A percentile compares a stretch with the other conserved stretches of the same genome.
Evolutionary conservation across 2,113 vertebrate species (phyloP).

Genomic region (Macaca nemestrina): DNA sequence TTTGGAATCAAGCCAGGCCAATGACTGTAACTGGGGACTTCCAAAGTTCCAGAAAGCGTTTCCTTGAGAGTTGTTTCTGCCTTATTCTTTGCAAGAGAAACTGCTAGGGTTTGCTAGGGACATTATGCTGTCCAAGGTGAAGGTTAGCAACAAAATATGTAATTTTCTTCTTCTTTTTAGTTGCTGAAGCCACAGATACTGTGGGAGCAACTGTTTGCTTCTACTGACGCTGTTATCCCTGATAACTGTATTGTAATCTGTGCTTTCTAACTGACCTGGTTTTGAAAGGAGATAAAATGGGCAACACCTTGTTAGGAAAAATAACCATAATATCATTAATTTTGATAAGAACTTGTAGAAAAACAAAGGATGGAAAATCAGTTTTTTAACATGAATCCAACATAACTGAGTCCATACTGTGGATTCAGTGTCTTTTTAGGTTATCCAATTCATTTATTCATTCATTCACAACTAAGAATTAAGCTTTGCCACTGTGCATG

Average conservation of each 20-base stretch:
- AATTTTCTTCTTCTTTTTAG: neutral
- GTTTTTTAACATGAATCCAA: neutral
- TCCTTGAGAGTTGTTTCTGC: neutral
- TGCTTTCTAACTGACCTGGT: neutral
- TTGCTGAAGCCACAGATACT: neutral
- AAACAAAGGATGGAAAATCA: neutral
- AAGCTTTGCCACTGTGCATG: neutral
- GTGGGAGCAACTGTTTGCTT: neutral
- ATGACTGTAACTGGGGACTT: neutral
- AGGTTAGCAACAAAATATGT: slow-evolving; percentile 8
- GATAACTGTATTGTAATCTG: neutral
- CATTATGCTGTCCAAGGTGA: neutral
- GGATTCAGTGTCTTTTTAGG: neutral
- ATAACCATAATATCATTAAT: neutral
- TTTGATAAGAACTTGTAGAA: neutral
- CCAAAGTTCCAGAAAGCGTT: neutral
- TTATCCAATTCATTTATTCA: neutral
- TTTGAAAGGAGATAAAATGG: slow-evolving; percentile 33
- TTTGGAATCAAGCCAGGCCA: neutral
- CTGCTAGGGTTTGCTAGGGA: neutral
- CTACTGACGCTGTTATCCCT: neutral
- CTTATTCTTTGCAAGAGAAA: neutral
- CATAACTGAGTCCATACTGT: neutral
- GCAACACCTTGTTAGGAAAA: neutral
- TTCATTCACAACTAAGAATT: neutral